phyloP scores from a whole-genome alignment of 2,888 invertebrate genomes.

The Adelognathus sp. region DNA sequence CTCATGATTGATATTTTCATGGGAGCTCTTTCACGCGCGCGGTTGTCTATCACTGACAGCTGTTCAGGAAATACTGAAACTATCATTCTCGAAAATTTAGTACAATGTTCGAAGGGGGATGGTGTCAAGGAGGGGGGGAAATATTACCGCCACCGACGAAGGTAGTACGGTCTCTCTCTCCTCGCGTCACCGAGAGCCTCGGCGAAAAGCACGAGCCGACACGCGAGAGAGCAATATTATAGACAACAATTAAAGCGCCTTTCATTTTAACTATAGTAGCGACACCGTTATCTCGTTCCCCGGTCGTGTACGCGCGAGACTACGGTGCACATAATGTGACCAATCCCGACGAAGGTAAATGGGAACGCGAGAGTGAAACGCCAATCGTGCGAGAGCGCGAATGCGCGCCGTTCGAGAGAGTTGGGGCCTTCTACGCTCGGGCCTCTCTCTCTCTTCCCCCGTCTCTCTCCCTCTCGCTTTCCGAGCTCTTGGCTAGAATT shows the following conservation, averaged over 20 bases:
- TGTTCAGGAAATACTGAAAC: constrained; percentile 81
- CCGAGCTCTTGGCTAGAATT: constrained; percentile 61
- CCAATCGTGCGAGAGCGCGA: constrained; percentile 69
- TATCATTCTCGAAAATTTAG: constrained; percentile 77
- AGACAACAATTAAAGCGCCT: constrained; percentile 79
- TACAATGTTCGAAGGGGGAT: constrained; percentile 61
- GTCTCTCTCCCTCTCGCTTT: too few relatives aligned
- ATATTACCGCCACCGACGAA: constrained; percentile 16
- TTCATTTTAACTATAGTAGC: constrained; percentile 80
- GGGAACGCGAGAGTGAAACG: constrained; percentile 80
- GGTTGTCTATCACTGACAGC: constrained; percentile 80
- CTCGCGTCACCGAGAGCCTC: constrained; percentile 31
- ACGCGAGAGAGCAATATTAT: constrained; percentile 68
- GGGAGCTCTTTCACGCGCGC: constrained; percentile 33
- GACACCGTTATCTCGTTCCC: constrained; percentile 71
- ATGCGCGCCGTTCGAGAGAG: constrained; percentile 58
- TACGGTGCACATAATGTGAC: constrained; percentile 38
- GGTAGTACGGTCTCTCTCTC: not conserved
- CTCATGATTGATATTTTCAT: too few relatives aligned
- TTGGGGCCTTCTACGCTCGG: constrained; percentile 19
- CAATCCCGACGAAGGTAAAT: constrained; percentile 75
- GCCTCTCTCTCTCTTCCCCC: constrained; percentile 10
- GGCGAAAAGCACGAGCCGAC: constrained; percentile 44
- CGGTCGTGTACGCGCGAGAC: not conserved
- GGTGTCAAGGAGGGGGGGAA: not conserved